phyloP scores from a whole-genome alignment of 1,140 invertebrate species.

The Harpegnathos saltator region DNA sequence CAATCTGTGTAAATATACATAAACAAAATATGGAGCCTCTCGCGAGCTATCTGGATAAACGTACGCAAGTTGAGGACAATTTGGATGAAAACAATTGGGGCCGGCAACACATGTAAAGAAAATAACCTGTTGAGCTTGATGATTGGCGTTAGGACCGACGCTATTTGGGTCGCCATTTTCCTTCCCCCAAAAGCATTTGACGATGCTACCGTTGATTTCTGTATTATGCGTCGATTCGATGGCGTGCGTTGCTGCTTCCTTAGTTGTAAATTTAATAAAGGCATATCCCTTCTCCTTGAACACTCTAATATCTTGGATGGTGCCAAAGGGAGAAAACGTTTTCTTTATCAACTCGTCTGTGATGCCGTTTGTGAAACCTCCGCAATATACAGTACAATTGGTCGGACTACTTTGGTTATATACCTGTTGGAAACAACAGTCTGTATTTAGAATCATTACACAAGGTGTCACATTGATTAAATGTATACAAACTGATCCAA shows the following conservation, averaged over 20 bases:
- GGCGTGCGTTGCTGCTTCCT: slow-evolving; percentile 98
- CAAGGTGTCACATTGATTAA: not conserved
- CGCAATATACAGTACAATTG: slow-evolving; percentile 99
- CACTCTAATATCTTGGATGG: slow-evolving; percentile 98
- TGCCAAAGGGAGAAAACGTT: slow-evolving; percentile 97
- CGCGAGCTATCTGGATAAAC: no score
- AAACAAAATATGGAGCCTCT: no score
- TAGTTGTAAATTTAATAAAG: slow-evolving; percentile 99
- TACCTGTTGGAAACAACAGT: slow-evolving; percentile 86
- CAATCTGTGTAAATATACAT: no score
- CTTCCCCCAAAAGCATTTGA: slow-evolving; percentile 99
- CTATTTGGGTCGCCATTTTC: slow-evolving; percentile 93
- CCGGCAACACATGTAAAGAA: no score
- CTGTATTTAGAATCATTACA: slow-evolving; percentile 10
- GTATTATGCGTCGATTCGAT: slow-evolving; percentile 99
- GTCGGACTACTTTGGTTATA: slow-evolving; percentile 99
- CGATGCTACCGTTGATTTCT: slow-evolving; percentile 97
- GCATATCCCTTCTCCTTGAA: slow-evolving; percentile 99
- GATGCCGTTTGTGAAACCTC: slow-evolving; percentile 96
- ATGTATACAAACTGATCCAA: not conserved
- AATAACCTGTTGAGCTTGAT: slow-evolving; percentile 86
- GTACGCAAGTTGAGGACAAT: no score
- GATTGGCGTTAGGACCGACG: slow-evolving; percentile 85
- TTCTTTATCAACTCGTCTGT: slow-evolving; percentile 98
- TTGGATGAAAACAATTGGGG: no score